Evolutionary conservation across 2,113 vertebrate species (phyloP), one percentile per base, ranked within the genome.

Genomic region (Gasterosteus nipponicus): DNA sequence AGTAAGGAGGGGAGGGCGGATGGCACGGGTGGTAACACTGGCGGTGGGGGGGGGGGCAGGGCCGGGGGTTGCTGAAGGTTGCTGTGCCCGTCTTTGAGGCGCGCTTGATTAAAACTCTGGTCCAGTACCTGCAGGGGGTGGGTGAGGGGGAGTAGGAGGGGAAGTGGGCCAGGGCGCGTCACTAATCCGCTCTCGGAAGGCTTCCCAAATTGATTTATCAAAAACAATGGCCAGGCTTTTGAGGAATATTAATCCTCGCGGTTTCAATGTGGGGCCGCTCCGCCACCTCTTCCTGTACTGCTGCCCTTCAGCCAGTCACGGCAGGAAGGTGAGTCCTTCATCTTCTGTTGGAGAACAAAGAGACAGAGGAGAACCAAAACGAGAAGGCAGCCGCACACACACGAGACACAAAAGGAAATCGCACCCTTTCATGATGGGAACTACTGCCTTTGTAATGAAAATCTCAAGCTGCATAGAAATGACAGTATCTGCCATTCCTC

Each of bases 121-220:
- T 88, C 86, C 80, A 77, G 78, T 87, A 90, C 81, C 86, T 85
- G 80, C 51, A 39, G 84, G 63, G 77, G 82, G 67, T 58, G 82
- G 67, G 60, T 69, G 49, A 2, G 41, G 41, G 4, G 66, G 49
- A 56, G 75, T 80, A 47, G 78, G 74, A 82, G 70, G 58, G 57
- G 78, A 89, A 87, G 86, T 89, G 86, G 89, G 90, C 87, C 86
- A 84, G 64, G 83, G 84, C 82, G 75, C 70, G 73, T 88, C 87
- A 90, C 81, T 92, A 93, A 93, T 92, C 91, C 84, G 83, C 87
- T 86, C 88, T 92, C 89, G 72, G 89, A 93, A 91, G 87, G 92
- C 89, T 90, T 92, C 89, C 91, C 85, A 92, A 93, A 94, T 93
- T 94, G 93, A 93, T 94, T 93, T 93, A 93, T 91, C 92, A 92